Evolutionary conservation across 1,140 invertebrate genomes (phyloP).

Genomic region (Drosophila repleta): DNA sequence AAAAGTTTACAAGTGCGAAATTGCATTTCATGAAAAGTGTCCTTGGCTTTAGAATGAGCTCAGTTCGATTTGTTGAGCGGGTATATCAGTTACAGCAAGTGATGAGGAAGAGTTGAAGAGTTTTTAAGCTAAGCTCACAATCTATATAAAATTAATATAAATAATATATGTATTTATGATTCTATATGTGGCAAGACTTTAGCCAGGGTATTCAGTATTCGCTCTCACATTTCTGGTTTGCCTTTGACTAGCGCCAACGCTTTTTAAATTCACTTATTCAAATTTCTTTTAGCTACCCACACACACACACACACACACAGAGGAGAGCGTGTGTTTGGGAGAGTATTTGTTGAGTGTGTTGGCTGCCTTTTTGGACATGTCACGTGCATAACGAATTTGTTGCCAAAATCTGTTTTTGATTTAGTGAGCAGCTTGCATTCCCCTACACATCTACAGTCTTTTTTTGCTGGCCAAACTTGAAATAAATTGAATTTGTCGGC

Average conservation of each 20-base stretch:
- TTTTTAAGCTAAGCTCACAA: background rate
- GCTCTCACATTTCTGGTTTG: slow-evolving; percentile 10
- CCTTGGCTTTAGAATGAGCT: slow-evolving; percentile 73
- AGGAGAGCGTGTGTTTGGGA: slow-evolving; percentile 18
- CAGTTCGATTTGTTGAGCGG: background rate
- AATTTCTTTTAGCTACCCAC: slow-evolving; percentile 71
- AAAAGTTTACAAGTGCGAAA: slow-evolving; percentile 82
- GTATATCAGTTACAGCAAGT: slow-evolving; percentile 3
- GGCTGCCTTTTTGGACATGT: slow-evolving; percentile 65
- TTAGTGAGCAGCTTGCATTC: slow-evolving; percentile 79
- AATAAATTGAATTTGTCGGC: slow-evolving; percentile 75
- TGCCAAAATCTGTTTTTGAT: slow-evolving; percentile 82
- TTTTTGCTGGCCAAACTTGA: slow-evolving; percentile 54
- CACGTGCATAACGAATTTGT: slow-evolving; percentile 81
- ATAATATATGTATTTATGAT: no score
- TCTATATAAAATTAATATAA: no score
- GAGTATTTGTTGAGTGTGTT: slow-evolving; percentile 23
- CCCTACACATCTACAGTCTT: slow-evolving; percentile 27
- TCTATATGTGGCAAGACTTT: no score
- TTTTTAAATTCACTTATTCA: slow-evolving; percentile 83
- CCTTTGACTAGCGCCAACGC: slow-evolving; percentile 60
- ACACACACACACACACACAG: slow-evolving; percentile 7
- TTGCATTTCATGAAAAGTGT: slow-evolving; percentile 81
- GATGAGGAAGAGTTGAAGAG: background rate
- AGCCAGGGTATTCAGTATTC: slow-evolving; percentile 2